Conservation (phyloP, 2,113 vertebrate species). For the Tachycineta bicolor region DNA sequence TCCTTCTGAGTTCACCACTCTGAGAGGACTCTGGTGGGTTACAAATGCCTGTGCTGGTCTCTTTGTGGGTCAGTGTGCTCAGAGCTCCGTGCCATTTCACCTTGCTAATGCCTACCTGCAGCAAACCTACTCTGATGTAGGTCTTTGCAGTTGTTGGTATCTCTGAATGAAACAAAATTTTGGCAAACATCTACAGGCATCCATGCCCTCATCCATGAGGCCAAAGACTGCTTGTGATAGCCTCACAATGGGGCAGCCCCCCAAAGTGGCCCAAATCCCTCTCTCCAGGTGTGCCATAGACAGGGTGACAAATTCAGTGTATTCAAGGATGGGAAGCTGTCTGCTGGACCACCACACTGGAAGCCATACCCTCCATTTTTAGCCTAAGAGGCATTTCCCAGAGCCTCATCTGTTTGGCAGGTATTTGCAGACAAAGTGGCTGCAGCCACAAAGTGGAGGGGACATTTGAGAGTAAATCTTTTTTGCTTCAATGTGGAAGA, state of each 20-base stretch:
- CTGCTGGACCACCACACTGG: neutral
- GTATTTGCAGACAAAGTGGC: neutral
- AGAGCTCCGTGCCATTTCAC: neutral
- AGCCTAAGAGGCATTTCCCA: neutral
- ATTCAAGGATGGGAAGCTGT: neutral
- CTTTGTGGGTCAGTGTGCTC: neutral
- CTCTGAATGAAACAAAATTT: neutral
- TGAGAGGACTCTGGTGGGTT: neutral
- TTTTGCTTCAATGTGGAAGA: neutral
- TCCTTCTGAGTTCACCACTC: neutral
- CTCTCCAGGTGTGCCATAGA: neutral
- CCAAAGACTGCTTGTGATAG: neutral
- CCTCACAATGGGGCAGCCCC: neutral
- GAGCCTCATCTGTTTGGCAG: neutral
- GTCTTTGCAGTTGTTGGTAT: neutral
- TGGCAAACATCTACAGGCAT: neutral
- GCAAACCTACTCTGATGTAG: neutral
- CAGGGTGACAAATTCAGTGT: neutral
- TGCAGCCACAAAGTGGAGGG: neutral
- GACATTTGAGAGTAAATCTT: neutral
- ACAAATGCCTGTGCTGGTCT: fast-evolving
- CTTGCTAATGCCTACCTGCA: neutral
- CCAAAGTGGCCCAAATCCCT: neutral
- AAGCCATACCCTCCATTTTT: neutral
- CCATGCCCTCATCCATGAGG: neutral